phyloP scores from a whole-genome alignment of 2,113 vertebrate genomes.

The Agapornis roseicollis region DNA sequence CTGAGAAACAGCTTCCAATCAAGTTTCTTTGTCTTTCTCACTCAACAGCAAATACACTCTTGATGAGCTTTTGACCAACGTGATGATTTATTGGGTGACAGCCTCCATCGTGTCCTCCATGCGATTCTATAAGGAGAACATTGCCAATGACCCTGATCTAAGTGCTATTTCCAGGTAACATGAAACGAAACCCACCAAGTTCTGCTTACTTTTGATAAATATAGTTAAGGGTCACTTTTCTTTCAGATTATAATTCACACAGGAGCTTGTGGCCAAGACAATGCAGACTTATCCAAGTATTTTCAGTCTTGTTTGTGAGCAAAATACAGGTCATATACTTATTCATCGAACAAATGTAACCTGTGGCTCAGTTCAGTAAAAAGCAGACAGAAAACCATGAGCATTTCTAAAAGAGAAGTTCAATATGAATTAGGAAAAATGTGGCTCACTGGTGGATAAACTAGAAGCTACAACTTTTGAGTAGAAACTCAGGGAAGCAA shows the following conservation, averaged over 20 bases:
- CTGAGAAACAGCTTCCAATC: neutral
- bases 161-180: slow-evolving; percentile 68
- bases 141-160: neutral
- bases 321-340: neutral
- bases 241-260: neutral
- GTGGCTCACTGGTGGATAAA: neutral
- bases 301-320: neutral
- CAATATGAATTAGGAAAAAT: neutral
- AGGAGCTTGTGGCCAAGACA: neutral
- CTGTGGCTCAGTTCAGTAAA: neutral
- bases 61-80: slow-evolving; percentile 85
- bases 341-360: neutral
- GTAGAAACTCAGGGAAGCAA: neutral
- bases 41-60: slow-evolving; percentile 81
- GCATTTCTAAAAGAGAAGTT: neutral
- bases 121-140: slow-evolving; percentile 89
- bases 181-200: neutral
- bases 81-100: slow-evolving; percentile 92
- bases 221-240: neutral
- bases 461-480: neutral
- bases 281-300: neutral
- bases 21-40: neutral
- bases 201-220: neutral
- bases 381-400: neutral
- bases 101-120: slow-evolving; percentile 84